Conservation (phyloP, 1,140 invertebrate genomes). For the Charaxes varanes region DNA sequence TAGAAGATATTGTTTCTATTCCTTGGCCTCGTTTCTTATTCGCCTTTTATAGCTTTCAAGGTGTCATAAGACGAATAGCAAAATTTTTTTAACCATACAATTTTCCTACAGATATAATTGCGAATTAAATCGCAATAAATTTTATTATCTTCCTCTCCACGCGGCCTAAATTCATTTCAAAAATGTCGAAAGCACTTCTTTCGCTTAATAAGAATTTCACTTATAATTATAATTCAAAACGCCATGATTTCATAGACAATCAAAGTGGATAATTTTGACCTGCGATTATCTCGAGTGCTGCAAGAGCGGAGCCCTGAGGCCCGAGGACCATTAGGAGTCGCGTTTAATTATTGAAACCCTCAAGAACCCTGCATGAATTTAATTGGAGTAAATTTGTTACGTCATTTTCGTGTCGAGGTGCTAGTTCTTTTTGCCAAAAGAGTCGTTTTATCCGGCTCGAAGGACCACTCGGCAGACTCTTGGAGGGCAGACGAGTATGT, state of each 20-base stretch:
- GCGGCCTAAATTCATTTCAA: too few species aligned
- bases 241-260: slow-evolving; percentile 38
- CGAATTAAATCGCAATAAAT: too few species aligned
- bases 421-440: slow-evolving; percentile 21
- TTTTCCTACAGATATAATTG: too few species aligned
- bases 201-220: too few species aligned
- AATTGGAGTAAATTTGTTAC: slow-evolving; percentile 44
- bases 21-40: too few species aligned
- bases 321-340: slow-evolving; percentile 29
- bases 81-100: too few species aligned
- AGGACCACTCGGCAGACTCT: slow-evolving; percentile 9
- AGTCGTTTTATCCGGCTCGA: slow-evolving; percentile 10
- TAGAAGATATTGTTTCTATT: too few species aligned
- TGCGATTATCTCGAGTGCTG: slow-evolving; percentile 41
- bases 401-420: slow-evolving; percentile 13
- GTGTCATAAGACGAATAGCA: too few species aligned
- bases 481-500: too few species aligned
- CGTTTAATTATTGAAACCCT: slow-evolving; percentile 51
- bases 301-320: slow-evolving; percentile 24
- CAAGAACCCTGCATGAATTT: slow-evolving; percentile 39
- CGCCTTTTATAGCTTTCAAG: too few species aligned
- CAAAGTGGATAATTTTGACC: slow-evolving; percentile 42
- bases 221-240: slow-evolving; percentile 37
- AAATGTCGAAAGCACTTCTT: too few species aligned
- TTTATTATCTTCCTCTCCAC: too few species aligned